Evolutionary conservation across 2,113 vertebrate genomes (phyloP), one percentile per base, ranked within the genome.

Genomic region (Indri indri): DNA sequence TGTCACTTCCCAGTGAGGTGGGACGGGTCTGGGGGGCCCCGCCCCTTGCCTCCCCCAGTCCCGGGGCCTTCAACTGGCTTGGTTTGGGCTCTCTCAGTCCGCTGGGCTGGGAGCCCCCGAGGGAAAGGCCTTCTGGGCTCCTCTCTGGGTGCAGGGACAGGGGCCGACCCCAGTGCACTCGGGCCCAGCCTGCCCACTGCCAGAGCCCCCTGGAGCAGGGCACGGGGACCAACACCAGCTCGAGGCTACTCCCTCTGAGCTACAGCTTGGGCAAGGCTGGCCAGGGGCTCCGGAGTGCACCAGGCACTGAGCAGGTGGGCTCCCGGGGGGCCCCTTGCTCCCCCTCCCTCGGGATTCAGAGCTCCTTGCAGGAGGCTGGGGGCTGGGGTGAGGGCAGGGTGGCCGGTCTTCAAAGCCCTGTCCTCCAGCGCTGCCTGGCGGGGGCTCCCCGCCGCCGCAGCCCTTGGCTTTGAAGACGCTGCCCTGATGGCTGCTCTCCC

Each of bases 201-300:
- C 17, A 66, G 13, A n/a, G 23, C 23, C 47, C 61, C 5, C 3
- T 70, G 4, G 63, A 20, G 8, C 61, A 34, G 30, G 50, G 50
- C 37, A 50, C 47, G 12, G 47, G 47, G 40, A 42, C 57, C 1
- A 14, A 23, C 45, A 13, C 20, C n/a, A 30, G 74, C 16, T 2
- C 14, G 25, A 18, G 61, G 6, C 27, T 6, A 0, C 47, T 40
- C 13, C 42, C 59, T 65, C 1, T 3, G 3, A 10, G 37, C 59
- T 50, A 10, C 30, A 8, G 30, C 14, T 4, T 23, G 18, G 65
- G 20, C 8, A 0, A 16, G 47, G 18, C 4, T 3, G 40, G 76
- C 3, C 2, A 0, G 0, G 9, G 37, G 13, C 4, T 23, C 32
- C 1, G n/a, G 10, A 12, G 27, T 4, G 4, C 2, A 27, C 25